phyloP scores from a whole-genome alignment of 2,888 invertebrate species.

The Drosophila tripunctata region DNA sequence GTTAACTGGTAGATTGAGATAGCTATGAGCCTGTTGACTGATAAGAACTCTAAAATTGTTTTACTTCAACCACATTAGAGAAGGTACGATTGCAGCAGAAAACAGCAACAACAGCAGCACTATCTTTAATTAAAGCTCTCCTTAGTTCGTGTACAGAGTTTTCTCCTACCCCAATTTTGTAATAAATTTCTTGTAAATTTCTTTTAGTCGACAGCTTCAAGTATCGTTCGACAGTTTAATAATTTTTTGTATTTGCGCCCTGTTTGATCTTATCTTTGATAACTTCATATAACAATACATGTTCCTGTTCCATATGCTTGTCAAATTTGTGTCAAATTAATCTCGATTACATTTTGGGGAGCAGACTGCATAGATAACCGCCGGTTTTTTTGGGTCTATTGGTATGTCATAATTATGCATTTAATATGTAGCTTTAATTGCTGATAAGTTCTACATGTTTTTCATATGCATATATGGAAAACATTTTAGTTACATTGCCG shows the following conservation, averaged over 20 bases:
- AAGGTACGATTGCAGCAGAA: constrained; percentile 11
- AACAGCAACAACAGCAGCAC: no score
- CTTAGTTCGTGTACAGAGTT: constrained; percentile 13
- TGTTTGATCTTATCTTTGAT: constrained; percentile 48
- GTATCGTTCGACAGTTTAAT: constrained; percentile 71
- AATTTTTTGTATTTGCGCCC: constrained; percentile 52
- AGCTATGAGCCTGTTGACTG: constrained; percentile 53
- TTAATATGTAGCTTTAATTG: constrained; percentile 30
- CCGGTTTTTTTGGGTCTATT: neutral
- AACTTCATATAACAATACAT: constrained; percentile 4
- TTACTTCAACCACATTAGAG: constrained; percentile 1
- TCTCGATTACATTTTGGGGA: constrained; percentile 21
- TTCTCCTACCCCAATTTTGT: constrained; percentile 7
- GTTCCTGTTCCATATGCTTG: constrained; percentile 54
- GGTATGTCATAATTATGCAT: constrained; percentile 27
- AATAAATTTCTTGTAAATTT: constrained; percentile 52
- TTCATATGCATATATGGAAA: neutral
- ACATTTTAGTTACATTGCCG: constrained; percentile 10
- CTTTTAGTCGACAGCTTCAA: constrained; percentile 51
- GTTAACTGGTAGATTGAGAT: constrained; percentile 50
- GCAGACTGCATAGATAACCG: constrained; percentile 13
- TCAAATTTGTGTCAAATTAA: constrained; percentile 75
- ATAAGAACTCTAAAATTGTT: constrained; percentile 54
- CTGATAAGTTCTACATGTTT: constrained; percentile 27
- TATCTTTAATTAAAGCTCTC: constrained; percentile 43